Evolutionary conservation across 2,113 vertebrate species (phyloP).

Genomic region (Sitta europaea): DNA sequence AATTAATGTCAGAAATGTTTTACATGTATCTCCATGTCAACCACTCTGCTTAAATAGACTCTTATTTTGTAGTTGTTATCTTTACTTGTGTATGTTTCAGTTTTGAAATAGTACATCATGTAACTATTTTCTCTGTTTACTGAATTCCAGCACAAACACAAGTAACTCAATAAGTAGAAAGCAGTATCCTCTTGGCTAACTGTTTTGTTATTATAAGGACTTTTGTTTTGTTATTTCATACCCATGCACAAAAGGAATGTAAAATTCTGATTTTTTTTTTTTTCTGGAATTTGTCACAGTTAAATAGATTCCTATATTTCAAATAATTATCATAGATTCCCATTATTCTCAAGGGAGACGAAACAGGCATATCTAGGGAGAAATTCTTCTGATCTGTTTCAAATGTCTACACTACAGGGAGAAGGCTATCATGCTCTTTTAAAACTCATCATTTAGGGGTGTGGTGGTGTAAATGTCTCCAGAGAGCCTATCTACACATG

Average conservation of each 20-base stretch:
- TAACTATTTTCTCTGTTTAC: neutral
- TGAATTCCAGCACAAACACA: neutral
- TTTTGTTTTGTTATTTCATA: neutral
- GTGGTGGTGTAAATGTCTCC: neutral
- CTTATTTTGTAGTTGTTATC: neutral
- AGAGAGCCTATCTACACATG: neutral
- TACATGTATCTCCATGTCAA: neutral
- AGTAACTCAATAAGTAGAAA: neutral
- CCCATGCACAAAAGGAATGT: neutral
- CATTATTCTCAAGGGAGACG: neutral
- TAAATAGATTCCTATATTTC: neutral
- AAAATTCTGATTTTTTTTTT: neutral
- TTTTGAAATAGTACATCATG: neutral
- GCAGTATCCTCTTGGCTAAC: neutral
- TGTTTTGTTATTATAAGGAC: neutral
- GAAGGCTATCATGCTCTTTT: neutral
- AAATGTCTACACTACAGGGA: neutral
- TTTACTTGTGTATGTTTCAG: neutral
- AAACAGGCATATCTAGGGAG: neutral
- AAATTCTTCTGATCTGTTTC: neutral
- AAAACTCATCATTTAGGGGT: neutral
- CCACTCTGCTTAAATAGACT: neutral
- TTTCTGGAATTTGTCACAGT: neutral
- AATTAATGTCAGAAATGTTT: neutral
- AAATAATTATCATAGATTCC: neutral